Evolutionary conservation across 2,113 vertebrate species (phyloP).

Genomic region (Pavo muticus): DNA sequence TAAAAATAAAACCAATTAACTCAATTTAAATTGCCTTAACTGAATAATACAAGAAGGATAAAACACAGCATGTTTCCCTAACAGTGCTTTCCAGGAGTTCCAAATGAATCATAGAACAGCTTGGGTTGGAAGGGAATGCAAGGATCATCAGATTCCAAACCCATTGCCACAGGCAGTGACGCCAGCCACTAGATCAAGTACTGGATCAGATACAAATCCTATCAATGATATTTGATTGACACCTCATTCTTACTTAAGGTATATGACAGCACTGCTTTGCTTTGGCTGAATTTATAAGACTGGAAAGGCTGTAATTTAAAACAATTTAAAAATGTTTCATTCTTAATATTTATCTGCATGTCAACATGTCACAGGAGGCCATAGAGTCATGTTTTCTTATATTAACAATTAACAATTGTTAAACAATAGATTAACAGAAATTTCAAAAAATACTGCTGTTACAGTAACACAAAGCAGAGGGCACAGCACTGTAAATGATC

Average conservation of each 20-base stretch:
- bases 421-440: background rate
- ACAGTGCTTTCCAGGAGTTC: background rate
- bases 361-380: background rate
- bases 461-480: background rate
- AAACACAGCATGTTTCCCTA: background rate
- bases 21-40: background rate
- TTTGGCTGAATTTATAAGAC: background rate
- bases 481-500: background rate
- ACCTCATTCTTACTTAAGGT: background rate
- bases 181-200: too few relatives aligned
- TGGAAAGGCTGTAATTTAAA: background rate
- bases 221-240: background rate
- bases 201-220: background rate
- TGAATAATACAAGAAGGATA: background rate
- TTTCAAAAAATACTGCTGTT: background rate
- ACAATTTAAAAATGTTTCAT: rapidly evolving
- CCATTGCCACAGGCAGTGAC: too few relatives aligned
- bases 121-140: too few relatives aligned
- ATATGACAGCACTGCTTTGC: background rate
- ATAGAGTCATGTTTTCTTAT: background rate
- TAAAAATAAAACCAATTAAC: background rate
- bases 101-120: background rate
- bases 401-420: too few relatives aligned
- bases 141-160: too few relatives aligned
- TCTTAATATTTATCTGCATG: background rate